Evolutionary conservation across 2,113 vertebrate genomes (phyloP).

Genomic region (Mus musculus): DNA sequence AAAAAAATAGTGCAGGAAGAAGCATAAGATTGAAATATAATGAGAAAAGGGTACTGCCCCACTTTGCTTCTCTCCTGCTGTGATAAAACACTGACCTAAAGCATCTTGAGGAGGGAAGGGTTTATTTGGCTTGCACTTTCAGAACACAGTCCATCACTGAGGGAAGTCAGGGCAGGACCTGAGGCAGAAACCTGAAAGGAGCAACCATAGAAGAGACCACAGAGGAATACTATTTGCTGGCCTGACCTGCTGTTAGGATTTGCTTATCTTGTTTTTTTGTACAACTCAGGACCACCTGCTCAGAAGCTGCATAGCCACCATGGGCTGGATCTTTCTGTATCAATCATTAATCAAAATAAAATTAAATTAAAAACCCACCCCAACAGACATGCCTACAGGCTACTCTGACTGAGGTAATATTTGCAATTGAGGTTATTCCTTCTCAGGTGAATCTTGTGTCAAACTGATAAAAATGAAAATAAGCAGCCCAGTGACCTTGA

Average conservation of each 20-base stretch:
- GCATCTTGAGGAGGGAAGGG: too few relatives aligned
- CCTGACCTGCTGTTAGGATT: too few relatives aligned
- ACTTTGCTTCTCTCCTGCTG: background rate
- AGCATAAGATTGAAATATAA: background rate
- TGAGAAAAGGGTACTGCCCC: background rate
- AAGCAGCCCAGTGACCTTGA: too few relatives aligned
- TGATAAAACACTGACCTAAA: background rate
- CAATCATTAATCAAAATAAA: background rate
- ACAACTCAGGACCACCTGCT: background rate
- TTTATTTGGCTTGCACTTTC: background rate
- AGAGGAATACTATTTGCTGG: background rate
- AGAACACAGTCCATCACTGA: background rate
- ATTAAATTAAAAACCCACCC: background rate
- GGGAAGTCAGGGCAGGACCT: background rate
- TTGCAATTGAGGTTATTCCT: background rate
- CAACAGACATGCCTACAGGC: background rate
- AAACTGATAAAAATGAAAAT: background rate
- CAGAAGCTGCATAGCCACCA: background rate
- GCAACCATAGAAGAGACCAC: background rate
- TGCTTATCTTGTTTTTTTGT: background rate
- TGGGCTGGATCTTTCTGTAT: background rate
- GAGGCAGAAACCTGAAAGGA: background rate
- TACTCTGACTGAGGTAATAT: background rate
- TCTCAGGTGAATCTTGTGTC: background rate
- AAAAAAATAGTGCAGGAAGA: background rate